phyloP scores from a whole-genome alignment of 2,888 invertebrate species.

The Holacanthella duospinosa region DNA sequence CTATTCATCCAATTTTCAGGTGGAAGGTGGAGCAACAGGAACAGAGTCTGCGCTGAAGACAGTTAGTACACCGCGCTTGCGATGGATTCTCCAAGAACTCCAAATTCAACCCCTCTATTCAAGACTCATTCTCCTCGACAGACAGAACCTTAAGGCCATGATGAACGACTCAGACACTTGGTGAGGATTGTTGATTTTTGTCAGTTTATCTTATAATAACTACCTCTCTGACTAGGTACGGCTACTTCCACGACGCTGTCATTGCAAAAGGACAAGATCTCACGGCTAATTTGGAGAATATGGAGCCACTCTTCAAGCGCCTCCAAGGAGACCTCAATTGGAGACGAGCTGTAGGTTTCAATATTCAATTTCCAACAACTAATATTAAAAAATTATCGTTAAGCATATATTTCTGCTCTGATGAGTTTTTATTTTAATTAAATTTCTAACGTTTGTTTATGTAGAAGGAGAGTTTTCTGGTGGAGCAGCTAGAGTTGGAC shows the following conservation, averaged over 20 bases:
- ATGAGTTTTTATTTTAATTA: too few species aligned
- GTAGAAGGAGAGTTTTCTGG: neutral
- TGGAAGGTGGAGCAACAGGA: neutral
- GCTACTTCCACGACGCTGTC: neutral
- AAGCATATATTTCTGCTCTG: too few species aligned
- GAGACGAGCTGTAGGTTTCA: neutral
- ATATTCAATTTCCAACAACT: too few species aligned
- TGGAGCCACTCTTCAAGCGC: neutral
- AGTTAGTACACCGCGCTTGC: neutral
- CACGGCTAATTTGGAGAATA: neutral
- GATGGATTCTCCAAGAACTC: neutral
- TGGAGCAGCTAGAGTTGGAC: neutral
- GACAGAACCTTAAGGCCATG: neutral
- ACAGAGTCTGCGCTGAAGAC: neutral
- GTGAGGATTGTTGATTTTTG: neutral
- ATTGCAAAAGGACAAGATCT: neutral
- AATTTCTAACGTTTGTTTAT: too few species aligned
- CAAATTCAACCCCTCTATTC: neutral
- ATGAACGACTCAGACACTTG: neutral
- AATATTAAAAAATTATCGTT: too few species aligned
- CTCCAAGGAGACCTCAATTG: neutral
- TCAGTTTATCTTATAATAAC: neutral
- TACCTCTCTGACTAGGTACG: too few species aligned
- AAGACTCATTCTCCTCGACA: neutral
- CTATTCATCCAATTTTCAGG: neutral